These are phyloP conservation scores for Nibea coibor DNA, from an alignment of 2,113 vertebrate genomes.

Conservation along the genomic window DNA sequence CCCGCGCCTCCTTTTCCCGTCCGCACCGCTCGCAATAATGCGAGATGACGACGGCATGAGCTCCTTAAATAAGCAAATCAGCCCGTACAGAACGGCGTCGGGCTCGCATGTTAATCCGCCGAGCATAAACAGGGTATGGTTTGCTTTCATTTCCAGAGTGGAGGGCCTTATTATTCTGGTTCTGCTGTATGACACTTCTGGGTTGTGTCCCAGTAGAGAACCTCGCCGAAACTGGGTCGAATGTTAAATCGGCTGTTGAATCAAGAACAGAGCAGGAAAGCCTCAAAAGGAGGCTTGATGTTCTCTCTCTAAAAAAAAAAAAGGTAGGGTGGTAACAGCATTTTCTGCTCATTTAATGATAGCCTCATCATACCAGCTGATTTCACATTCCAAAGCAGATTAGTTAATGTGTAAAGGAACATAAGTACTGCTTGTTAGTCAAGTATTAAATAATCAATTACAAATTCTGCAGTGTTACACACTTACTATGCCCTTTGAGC, in stretches of 20 bases:
- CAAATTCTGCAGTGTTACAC: conserved; percentile 8
- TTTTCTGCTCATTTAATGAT: conserved; percentile 31
- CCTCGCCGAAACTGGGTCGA: conserved; percentile 82
- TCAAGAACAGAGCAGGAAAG: conserved; percentile 70
- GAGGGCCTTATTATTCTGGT: conserved; percentile 77
- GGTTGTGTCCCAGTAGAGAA: conserved; percentile 84
- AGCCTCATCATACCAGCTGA: conserved; percentile 38
- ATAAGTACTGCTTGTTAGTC: conserved; percentile 25
- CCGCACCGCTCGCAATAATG: conserved; percentile 53
- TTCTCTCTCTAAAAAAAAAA: conserved; percentile 40
- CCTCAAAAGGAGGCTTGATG: conserved; percentile 67
- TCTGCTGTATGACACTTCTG: conserved; percentile 84
- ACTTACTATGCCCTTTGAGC: conserved; percentile 41
- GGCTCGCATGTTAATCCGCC: conserved; percentile 43
- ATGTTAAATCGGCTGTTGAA: conserved; percentile 80
- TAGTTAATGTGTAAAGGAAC: conserved; percentile 24
- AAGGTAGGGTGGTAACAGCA: conserved; percentile 51
- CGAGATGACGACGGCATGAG: conserved; percentile 20
- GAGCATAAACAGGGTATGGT: conserved; percentile 55
- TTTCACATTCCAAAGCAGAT: conserved; percentile 37
- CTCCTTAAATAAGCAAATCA: conserved; percentile 31
- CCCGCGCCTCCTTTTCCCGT: conserved; percentile 1
- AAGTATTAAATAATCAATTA: conserved; percentile 30
- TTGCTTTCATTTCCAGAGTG: conserved; percentile 62
- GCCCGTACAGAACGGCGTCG: conserved; percentile 18